Evolutionary conservation across 1,140 invertebrate species (phyloP).

Genomic region (Drosophila neocordata): DNA sequence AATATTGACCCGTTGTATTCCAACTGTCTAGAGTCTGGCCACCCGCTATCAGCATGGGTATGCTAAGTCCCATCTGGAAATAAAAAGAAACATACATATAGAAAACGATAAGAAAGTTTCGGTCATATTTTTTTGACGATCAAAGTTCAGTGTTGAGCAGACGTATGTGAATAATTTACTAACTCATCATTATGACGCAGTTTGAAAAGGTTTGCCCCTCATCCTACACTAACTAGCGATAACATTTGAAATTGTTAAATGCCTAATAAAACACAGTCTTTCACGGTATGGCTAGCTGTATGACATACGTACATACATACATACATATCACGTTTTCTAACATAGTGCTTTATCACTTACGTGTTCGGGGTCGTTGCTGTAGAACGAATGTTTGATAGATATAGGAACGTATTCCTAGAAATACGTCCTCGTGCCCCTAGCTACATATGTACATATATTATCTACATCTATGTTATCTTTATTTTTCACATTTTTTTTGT

Average conservation of each 20-base stretch:
- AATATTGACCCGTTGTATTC: conserved; percentile 75
- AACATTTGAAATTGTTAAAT: background rate
- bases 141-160: conserved; percentile 30
- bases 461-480: background rate
- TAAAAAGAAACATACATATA: background rate
- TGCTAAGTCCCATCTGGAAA: conserved; percentile 76
- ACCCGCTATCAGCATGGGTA: conserved; percentile 78
- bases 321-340: background rate
- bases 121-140: background rate
- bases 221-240: background rate
- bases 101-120: conserved; percentile 17
- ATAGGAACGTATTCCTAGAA: no score
- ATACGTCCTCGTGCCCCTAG: background rate
- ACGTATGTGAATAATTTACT: background rate
- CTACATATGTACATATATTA: background rate
- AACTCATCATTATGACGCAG: conserved; percentile 29
- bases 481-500: background rate
- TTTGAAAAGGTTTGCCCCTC: conserved; percentile 9
- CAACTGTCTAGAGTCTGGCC: conserved; percentile 71
- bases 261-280: background rate
- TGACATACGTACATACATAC: no score
- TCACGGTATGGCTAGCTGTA: no score
- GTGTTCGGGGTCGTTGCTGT: background rate
- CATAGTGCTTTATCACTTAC: background rate
- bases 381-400: background rate